Percentiles rank a stretch among this genome's conserved stretches.
phyloP scores from a whole-genome alignment of 2,797 vertebrate genomes.

The Sebastes itinus region DNA sequence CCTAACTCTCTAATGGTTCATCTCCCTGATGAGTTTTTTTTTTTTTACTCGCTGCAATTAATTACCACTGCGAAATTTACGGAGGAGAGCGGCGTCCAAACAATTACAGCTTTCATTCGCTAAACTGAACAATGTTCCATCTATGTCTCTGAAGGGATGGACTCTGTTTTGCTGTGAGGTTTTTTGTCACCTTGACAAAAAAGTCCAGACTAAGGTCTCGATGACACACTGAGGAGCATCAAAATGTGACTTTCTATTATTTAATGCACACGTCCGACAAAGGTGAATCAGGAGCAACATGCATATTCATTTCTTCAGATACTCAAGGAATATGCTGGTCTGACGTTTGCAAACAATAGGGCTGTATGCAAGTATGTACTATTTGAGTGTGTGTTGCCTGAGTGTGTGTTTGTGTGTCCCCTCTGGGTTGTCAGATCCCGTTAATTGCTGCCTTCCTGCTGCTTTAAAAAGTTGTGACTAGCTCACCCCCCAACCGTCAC shows the following conservation, averaged over 20 bases:
- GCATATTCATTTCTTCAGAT: constrained; percentile 24
- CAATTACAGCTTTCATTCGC: constrained; percentile 66
- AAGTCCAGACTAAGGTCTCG: background rate
- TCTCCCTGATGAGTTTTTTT: constrained; percentile 58
- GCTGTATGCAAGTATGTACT: background rate
- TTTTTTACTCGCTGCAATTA: constrained; percentile 62
- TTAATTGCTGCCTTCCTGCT: constrained; percentile 78
- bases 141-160: constrained; percentile 27
- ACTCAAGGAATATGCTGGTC: background rate
- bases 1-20: constrained; percentile 61
- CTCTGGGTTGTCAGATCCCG: constrained; percentile 70
- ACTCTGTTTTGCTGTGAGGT: background rate
- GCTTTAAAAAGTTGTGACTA: constrained; percentile 73
- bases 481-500: constrained; percentile 68
- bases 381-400: background rate
- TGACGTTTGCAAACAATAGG: constrained; percentile 1
- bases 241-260: constrained; percentile 9
- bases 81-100: constrained; percentile 40
- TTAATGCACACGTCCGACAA: background rate
- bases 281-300: background rate
- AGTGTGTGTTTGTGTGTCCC: constrained; percentile 41
- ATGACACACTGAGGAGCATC: background rate
- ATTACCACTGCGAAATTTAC: constrained; percentile 68
- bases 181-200: constrained; percentile 25
- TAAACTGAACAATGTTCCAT: constrained; percentile 49